Conservation (phyloP, 2,797 vertebrate genomes). For the Sparidentex hasta region DNA sequence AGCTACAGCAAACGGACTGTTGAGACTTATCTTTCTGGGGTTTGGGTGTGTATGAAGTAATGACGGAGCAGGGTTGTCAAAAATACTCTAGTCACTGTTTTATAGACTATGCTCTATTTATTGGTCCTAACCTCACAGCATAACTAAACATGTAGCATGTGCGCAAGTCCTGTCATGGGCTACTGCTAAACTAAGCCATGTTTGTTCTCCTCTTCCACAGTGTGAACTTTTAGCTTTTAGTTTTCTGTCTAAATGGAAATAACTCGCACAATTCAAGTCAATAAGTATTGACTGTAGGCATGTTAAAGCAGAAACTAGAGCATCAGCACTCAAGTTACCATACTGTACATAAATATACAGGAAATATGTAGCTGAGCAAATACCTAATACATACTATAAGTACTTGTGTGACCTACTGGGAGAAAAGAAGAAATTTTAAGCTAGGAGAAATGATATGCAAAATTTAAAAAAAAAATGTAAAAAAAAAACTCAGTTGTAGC, state of each 20-base stretch:
- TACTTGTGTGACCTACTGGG: slow-evolving; percentile 57
- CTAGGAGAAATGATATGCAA: slow-evolving; percentile 75
- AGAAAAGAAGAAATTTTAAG: slow-evolving; percentile 56
- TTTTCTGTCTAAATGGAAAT: slow-evolving; percentile 41
- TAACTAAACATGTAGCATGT: slow-evolving; percentile 71
- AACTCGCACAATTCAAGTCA: slow-evolving; percentile 53
- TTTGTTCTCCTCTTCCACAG: slow-evolving; percentile 40
- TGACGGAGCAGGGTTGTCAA: slow-evolving; percentile 18
- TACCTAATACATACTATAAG: slow-evolving; percentile 60
- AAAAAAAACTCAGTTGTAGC: slow-evolving; percentile 65
- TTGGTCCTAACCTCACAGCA: slow-evolving; percentile 42
- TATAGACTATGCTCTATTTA: slow-evolving; percentile 32
- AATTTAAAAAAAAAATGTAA: slow-evolving; percentile 45
- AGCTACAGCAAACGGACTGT: slow-evolving; percentile 40
- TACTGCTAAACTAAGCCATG: slow-evolving; percentile 52
- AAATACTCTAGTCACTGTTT: slow-evolving; percentile 47
- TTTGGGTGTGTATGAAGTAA: neutral
- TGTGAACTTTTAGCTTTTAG: slow-evolving; percentile 55
- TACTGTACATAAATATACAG: slow-evolving; percentile 80
- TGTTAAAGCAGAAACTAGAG: slow-evolving; percentile 60
- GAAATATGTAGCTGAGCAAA: slow-evolving; percentile 73
- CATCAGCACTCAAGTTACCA: slow-evolving; percentile 59
- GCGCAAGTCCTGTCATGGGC: slow-evolving; percentile 37
- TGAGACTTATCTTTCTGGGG: neutral
- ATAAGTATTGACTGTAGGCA: slow-evolving; percentile 58